Percentiles rank a stretch among this genome's conserved stretches.
phyloP scores from a whole-genome alignment of 2,113 vertebrate species.

The Bubalus kerabau region DNA sequence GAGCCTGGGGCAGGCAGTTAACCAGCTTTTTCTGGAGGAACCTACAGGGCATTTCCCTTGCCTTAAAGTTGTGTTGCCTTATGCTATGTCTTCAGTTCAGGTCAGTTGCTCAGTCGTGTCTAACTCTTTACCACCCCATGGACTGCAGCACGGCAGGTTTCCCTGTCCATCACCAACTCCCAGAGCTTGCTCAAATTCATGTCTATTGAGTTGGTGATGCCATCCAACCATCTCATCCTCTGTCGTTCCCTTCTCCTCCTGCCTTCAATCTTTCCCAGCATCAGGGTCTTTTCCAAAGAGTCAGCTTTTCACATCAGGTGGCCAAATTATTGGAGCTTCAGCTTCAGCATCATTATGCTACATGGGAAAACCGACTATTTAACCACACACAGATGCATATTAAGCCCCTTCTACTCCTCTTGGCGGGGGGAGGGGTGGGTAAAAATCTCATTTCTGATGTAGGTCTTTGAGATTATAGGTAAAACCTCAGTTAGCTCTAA shows the following conservation, averaged over 20 bases:
- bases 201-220: fast-evolving
- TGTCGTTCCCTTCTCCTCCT: background rate
- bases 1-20: background rate
- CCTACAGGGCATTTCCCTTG: background rate
- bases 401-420: background rate
- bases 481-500: background rate
- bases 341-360: background rate
- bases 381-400: background rate
- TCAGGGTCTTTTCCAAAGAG: background rate
- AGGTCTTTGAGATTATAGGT: background rate
- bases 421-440: fast-evolving
- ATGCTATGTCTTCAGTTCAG: background rate
- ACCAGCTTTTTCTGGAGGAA: background rate
- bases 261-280: background rate
- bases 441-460: background rate
- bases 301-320: background rate
- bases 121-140: fast-evolving
- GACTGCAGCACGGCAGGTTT: background rate
- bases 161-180: background rate
- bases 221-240: background rate
- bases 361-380: background rate
- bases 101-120: background rate
- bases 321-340: background rate
- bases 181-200: background rate
- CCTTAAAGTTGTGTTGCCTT: background rate